Conservation (phyloP, 2,113 vertebrate genomes). For the Alethe diademata region DNA sequence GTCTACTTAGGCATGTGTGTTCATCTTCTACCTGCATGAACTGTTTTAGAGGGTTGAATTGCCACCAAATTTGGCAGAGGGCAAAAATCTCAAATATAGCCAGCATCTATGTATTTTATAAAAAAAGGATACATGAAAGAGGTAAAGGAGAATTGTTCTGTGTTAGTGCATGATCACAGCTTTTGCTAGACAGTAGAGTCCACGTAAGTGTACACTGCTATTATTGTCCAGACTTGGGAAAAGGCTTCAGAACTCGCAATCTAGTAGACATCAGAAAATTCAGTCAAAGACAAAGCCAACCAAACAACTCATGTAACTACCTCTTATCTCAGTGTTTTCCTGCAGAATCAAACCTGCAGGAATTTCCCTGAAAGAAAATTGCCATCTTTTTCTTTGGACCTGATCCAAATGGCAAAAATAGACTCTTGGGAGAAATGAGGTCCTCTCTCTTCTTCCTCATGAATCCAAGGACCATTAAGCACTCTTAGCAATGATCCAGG, state of each 20-base stretch:
- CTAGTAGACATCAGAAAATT: neutral
- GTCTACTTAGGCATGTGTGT: neutral
- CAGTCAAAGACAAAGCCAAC: neutral
- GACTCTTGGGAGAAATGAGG: neutral
- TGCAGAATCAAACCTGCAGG: neutral
- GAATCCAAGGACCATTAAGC: neutral
- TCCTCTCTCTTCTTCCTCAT: neutral
- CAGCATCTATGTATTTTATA: neutral
- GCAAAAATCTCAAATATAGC: neutral
- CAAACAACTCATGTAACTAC: neutral
- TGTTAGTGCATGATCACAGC: neutral
- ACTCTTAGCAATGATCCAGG: neutral
- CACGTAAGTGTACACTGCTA: neutral
- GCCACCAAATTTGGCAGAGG: neutral
- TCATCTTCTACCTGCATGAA: neutral
- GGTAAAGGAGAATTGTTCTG: neutral
- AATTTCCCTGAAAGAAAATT: neutral
- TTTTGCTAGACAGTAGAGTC: neutral
- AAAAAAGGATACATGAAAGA: neutral
- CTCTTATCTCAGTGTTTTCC: neutral
- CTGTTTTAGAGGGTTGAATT: neutral
- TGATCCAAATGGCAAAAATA: neutral
- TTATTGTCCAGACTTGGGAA: neutral
- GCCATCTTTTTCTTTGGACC: neutral
- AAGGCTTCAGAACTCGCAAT: neutral